A percentile compares a stretch with the other conserved stretches of the same genome.
Evolutionary conservation across 2,113 vertebrate species (phyloP).

Genomic region (Craseonycteris thonglongyai): DNA sequence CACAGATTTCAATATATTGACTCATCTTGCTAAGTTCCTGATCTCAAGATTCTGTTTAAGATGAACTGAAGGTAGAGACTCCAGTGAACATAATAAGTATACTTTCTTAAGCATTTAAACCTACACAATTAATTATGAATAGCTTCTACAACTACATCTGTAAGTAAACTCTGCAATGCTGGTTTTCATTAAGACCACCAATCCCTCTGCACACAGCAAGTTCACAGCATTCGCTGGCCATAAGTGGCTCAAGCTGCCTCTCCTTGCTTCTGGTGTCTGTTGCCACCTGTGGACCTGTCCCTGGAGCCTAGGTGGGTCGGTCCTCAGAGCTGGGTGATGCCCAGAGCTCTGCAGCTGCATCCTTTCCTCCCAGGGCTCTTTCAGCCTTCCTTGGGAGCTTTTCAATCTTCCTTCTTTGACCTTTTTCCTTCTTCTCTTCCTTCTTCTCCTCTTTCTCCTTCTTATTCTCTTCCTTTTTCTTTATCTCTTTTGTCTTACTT

Average conservation of each 20-base stretch:
- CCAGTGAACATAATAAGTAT: constrained; percentile 51
- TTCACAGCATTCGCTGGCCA: not conserved
- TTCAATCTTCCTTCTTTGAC: not conserved
- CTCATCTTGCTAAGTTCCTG: not conserved
- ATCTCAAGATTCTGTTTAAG: constrained; percentile 47
- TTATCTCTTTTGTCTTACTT: not conserved
- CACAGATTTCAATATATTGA: not conserved
- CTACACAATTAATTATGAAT: constrained; percentile 60
- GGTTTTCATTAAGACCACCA: constrained; percentile 33
- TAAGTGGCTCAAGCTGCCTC: not conserved
- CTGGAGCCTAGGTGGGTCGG: fast-evolving
- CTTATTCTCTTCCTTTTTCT: not conserved
- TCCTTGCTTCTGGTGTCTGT: not conserved
- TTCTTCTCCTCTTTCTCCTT: not conserved
- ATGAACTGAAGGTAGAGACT: constrained; percentile 27
- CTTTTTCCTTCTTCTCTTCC: not conserved
- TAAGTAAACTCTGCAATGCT: constrained; percentile 24
- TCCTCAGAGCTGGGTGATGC: not conserved
- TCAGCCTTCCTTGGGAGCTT: not conserved
- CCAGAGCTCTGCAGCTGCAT: fast-evolving
- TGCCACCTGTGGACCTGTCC: not conserved
- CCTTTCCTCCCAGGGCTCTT: not conserved
- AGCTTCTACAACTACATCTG: constrained; percentile 31
- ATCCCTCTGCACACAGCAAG: constrained; percentile 45
- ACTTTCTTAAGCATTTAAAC: constrained; percentile 51